These are phyloP conservation scores for Dendrolimus pini DNA, from an alignment of 2,888 invertebrate genomes.

Conservation along the genomic window DNA sequence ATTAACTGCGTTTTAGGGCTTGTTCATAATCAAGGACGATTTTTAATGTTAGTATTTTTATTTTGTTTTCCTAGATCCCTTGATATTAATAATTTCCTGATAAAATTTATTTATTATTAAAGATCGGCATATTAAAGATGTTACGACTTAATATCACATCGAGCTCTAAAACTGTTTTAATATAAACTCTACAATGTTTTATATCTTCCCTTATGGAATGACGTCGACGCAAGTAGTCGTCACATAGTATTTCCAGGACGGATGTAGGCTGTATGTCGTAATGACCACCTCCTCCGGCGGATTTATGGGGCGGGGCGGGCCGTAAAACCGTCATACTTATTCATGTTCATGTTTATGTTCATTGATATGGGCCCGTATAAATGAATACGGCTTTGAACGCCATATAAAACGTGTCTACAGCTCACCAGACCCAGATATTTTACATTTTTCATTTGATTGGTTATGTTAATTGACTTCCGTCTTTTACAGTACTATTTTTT, in stretches of 20 bases:
- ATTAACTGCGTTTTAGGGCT: too few species aligned
- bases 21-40: too few species aligned
- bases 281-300: conserved; percentile 34
- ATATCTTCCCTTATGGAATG: not conserved
- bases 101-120: too few species aligned
- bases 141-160: too few species aligned
- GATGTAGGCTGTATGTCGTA: conserved; percentile 18
- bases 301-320: conserved; percentile 38
- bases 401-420: conserved; percentile 25
- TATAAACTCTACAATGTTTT: not conserved
- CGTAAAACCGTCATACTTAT: conserved; percentile 55
- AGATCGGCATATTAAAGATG: too few species aligned
- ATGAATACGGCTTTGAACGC: conserved; percentile 26
- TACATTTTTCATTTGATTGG: conserved; percentile 4
- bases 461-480: not conserved
- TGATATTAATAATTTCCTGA: too few species aligned
- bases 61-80: too few species aligned
- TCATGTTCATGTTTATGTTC: conserved; percentile 55
- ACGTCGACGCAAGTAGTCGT: not conserved
- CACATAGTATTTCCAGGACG: not conserved
- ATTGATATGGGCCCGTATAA: conserved; percentile 50
- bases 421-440: conserved; percentile 17
- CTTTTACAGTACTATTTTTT: too few species aligned
- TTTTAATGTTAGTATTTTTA: too few species aligned
- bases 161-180: too few species aligned